A percentile compares a stretch with the other conserved stretches of the same genome.
phyloP scores from a whole-genome alignment of 2,113 vertebrate species.

The Pontoporia blainvillei region DNA sequence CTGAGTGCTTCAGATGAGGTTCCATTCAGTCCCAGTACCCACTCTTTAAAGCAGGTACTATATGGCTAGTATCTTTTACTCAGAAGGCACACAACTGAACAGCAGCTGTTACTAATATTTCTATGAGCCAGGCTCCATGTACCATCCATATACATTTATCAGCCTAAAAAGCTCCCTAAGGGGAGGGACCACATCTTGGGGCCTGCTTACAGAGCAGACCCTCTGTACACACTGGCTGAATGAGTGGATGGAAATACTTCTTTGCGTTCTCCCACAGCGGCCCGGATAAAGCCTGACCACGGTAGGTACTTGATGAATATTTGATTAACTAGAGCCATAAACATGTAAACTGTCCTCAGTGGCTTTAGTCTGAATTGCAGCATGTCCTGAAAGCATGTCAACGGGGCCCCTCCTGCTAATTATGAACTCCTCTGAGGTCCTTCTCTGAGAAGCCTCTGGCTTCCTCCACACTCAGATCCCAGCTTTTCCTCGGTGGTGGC shows the following conservation, averaged over 20 bases:
- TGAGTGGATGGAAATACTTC: not conserved
- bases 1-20: not conserved
- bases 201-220: not conserved
- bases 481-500: not conserved
- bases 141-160: not conserved
- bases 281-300: not conserved
- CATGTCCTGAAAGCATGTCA: not conserved
- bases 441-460: not conserved
- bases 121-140: not conserved
- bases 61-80: not conserved
- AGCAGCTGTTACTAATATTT: not conserved
- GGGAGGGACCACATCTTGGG: not conserved
- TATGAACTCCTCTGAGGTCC: not conserved
- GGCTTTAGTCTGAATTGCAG: not conserved
- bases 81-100: not conserved
- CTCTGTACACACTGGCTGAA: not conserved
- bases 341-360: not conserved
- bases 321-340: conserved; percentile 37
- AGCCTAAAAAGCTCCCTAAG: not conserved
- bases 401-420: not conserved
- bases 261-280: not conserved
- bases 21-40: too few species aligned
- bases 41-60: not conserved
- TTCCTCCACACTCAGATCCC: not conserved
- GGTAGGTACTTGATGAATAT: conserved; percentile 23